Evolutionary conservation across 2,888 invertebrate species (phyloP).

Genomic region (Tuta absoluta): DNA sequence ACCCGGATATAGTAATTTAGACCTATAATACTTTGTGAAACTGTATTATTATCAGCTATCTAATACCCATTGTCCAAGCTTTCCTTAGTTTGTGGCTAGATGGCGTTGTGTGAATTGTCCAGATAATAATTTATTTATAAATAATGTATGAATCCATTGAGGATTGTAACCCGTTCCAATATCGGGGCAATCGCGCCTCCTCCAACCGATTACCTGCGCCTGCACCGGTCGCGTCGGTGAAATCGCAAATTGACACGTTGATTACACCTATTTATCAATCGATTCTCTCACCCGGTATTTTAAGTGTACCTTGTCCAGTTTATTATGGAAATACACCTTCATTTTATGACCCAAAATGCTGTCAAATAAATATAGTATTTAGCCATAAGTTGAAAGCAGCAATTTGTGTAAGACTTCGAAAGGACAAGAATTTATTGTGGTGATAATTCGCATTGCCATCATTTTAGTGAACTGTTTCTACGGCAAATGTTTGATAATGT

Average conservation of each 20-base stretch:
- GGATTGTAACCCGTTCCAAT: slow-evolving; percentile 2
- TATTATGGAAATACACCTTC: not conserved
- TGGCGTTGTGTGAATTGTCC: no score
- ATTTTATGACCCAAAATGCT: not conserved
- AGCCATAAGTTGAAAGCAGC: not conserved
- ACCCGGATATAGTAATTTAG: no score
- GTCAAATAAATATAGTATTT: not conserved
- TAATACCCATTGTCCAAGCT: no score
- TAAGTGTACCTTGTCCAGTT: not conserved
- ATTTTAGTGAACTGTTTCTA: no score
- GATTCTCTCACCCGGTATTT: slow-evolving; percentile 1
- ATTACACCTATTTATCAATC: slow-evolving; percentile 23
- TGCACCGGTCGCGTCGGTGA: slow-evolving; percentile 12
- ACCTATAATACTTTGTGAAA: no score
- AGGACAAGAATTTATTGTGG: no score
- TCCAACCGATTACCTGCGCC: slow-evolving; percentile 4
- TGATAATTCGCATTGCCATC: no score
- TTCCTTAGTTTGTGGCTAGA: no score
- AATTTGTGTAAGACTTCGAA: no score
- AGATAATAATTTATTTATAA: no score
- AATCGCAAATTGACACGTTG: slow-evolving; percentile 21
- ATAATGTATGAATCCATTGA: not conserved
- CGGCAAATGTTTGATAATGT: no score
- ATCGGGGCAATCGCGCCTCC: slow-evolving; percentile 9
- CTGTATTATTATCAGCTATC: no score